These are phyloP conservation scores for Mus spicilegus DNA, from an alignment of 2,113 vertebrate genomes.

Conservation along the genomic window DNA sequence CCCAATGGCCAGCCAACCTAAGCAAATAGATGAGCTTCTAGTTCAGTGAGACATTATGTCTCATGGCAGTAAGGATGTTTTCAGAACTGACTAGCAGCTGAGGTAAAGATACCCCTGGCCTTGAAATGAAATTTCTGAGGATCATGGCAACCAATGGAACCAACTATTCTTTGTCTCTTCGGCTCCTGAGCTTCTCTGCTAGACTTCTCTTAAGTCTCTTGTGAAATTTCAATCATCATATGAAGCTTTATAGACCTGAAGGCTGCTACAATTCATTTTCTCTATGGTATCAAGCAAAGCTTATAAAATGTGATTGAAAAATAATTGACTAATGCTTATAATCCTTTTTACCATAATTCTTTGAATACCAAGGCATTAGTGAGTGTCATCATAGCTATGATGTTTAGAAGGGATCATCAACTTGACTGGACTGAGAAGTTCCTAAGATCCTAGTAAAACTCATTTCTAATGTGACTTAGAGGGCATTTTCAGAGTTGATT, in stretches of 20 bases:
- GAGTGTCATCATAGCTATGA: neutral
- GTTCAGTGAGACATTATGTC: neutral
- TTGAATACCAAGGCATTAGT: neutral
- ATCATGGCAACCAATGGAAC: too few relatives aligned
- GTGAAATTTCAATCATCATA: neutral
- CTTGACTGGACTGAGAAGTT: neutral
- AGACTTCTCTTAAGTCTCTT: neutral
- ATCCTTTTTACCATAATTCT: neutral
- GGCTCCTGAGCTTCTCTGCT: neutral
- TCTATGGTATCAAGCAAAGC: rapidly evolving
- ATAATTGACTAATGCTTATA: neutral
- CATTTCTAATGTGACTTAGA: neutral
- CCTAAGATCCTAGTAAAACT: neutral
- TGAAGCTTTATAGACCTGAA: neutral
- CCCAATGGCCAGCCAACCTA: neutral
- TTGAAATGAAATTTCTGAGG: neutral
- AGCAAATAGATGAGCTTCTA: neutral
- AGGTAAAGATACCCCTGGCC: neutral
- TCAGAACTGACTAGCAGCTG: too few relatives aligned
- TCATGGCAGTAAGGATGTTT: neutral
- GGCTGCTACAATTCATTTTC: neutral
- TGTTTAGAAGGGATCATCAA: neutral
- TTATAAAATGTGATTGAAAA: neutral
- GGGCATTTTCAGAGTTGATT: neutral
- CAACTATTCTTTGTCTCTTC: neutral